phyloP scores from a whole-genome alignment of 2,113 vertebrate species.

The Chauna torquata region DNA sequence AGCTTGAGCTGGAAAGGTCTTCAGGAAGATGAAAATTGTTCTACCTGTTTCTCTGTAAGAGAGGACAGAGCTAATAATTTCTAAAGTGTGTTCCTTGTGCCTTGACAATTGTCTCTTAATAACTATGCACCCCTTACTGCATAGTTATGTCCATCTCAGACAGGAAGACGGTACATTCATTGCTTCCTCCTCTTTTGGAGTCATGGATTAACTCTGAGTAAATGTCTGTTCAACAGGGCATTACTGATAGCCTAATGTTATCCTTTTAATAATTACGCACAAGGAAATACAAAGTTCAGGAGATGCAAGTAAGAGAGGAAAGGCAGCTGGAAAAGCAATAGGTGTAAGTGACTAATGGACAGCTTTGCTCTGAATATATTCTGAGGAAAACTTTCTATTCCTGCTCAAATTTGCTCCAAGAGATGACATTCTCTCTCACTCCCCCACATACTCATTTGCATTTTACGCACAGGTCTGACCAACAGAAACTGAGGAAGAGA shows the following conservation, averaged over 20 bases:
- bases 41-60: background rate
- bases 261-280: background rate
- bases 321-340: background rate
- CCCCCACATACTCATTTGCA: background rate
- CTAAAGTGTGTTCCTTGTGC: background rate
- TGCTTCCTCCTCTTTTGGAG: background rate
- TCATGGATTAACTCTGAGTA: background rate
- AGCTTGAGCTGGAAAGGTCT: background rate
- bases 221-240: background rate
- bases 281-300: background rate
- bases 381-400: background rate
- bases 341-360: background rate
- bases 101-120: background rate
- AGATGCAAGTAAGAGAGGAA: background rate
- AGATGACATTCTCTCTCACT: background rate
- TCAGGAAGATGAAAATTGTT: background rate
- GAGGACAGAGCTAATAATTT: background rate
- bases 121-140: background rate
- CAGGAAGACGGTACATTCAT: background rate
- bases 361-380: background rate
- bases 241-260: background rate
- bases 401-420: background rate
- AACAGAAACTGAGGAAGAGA: background rate
- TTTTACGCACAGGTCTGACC: slow-evolving; percentile 37
- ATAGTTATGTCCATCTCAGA: background rate